Evolutionary conservation across 2,888 invertebrate species (phyloP).

Genomic region (Torymus texanus): DNA sequence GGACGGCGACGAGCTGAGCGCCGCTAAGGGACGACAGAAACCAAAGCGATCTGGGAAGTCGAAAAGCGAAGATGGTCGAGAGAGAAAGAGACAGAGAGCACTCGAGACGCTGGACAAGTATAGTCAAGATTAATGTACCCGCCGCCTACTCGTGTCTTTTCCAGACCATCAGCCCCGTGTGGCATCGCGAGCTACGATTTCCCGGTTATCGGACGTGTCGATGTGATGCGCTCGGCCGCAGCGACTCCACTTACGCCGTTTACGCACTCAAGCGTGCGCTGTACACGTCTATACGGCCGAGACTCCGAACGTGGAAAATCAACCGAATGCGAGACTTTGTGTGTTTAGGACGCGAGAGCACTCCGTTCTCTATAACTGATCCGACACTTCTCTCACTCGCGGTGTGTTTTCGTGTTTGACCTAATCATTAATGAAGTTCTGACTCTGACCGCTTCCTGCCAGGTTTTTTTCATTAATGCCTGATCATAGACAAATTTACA

Average conservation of each 20-base stretch:
- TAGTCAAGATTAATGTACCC: conserved; percentile 51
- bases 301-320: conserved; percentile 24
- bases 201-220: conserved; percentile 30
- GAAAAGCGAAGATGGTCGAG: conserved; percentile 25
- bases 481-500: conserved; percentile 21
- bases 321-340: conserved; percentile 10
- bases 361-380: not conserved
- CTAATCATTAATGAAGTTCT: conserved; percentile 24
- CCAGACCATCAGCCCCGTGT: conserved; percentile 33
- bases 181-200: conserved; percentile 35
- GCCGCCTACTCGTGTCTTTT: conserved; percentile 9
- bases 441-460: conserved; percentile 21
- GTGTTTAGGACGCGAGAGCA: conserved; percentile 17
- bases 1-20: conserved; percentile 27
- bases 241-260: conserved; percentile 23
- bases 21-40: conserved; percentile 57
- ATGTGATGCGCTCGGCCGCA: not conserved
- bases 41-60: conserved; percentile 64
- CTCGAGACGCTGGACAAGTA: conserved; percentile 10
- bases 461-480: conserved; percentile 12
- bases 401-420: conserved; percentile 2
- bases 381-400: not conserved
- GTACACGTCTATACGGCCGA: not conserved
- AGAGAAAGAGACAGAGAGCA: conserved; percentile 56
- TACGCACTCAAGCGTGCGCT: not conserved